Percentiles rank a stretch among this genome's conserved stretches.
phyloP scores from a whole-genome alignment of 2,888 invertebrate genomes.

The Lagria hirta region DNA sequence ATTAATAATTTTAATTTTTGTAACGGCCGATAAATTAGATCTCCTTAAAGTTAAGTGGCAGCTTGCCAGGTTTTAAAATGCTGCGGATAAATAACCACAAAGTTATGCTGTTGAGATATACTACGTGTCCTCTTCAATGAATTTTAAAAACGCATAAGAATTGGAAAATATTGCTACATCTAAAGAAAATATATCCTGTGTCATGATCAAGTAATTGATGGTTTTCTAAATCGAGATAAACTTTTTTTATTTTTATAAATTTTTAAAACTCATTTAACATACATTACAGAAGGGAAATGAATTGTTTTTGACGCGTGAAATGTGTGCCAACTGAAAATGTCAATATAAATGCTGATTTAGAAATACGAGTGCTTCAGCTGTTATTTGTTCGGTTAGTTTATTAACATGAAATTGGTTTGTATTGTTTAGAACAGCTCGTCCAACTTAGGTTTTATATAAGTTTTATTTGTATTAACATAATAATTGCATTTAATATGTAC shows the following conservation, averaged over 20 bases:
- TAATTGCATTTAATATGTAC: no score
- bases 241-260: constrained; percentile 15
- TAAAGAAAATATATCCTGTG: constrained; percentile 22
- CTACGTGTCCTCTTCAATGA: constrained; percentile 40
- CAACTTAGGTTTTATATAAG: no score
- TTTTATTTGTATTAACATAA: no score
- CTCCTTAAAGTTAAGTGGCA: constrained; percentile 40
- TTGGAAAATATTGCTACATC: constrained; percentile 39
- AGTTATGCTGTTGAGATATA: constrained; percentile 36
- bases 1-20: constrained; percentile 41
- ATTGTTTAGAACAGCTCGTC: no score
- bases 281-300: no score
- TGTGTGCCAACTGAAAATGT: no score
- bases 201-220: constrained; percentile 18
- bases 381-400: no score
- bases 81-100: constrained; percentile 38
- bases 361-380: no score
- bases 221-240: constrained; percentile 16
- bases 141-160: constrained; percentile 34
- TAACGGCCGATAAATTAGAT: constrained; percentile 46
- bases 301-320: no score
- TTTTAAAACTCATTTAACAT: no score
- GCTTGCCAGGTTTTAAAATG: constrained; percentile 39
- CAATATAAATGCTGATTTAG: no score
- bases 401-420: no score